Base-by-base conservation (phyloP, 2,888 invertebrate genomes). In the Noctua fimbriata region DNA sequence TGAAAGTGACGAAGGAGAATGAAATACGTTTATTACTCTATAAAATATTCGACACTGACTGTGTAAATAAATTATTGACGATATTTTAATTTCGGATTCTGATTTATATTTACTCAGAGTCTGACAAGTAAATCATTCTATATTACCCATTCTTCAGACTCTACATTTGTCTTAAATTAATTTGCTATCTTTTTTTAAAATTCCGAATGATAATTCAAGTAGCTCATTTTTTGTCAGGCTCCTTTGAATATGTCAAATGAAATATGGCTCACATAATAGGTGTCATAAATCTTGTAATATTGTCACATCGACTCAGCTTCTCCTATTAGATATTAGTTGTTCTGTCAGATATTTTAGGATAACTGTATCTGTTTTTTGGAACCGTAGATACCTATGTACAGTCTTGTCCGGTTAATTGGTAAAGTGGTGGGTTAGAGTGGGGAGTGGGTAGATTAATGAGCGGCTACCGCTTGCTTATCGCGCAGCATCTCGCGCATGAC, bases 371-470 rank as follows among this genome's bases (percentile, higher is more conserved):
- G 89, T 91, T 95, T 95, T 95, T 92, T 92, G 92, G 95, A 95
- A 95, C 90, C 89, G 89, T 81, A 83, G 83, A 76, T 93, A 92
- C 91, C 92, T 93, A 92, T 93, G 94, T 93, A 93, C 79, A 78
- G 82, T 90, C 87, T 89, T 95, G 95, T 94, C 94, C 92, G 92
- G 95, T 95, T 96, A 96, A 96, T 96, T 96, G 96, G 96, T 95
- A 94, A 93, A 93, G 94, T 93, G 92, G 92, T 93, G 92, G 93
- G 84, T 90, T 89, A 90, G 91, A 89, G 93, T 91, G 94, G 94
- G 94, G 94, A 94, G 94, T 93, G 93, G 95, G 95, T 92, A 97
- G 96, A 97, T 97, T 96, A 97, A 97, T 97, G 97, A 97, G 96
- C 94, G 94, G 96, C 96, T 96, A 96, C 96, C 92, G 96, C 94